Percentiles rank a stretch among this genome's conserved stretches.
Evolutionary conservation across 2,113 vertebrate genomes (phyloP).

Genomic region (Chaenocephalus aceratus): DNA sequence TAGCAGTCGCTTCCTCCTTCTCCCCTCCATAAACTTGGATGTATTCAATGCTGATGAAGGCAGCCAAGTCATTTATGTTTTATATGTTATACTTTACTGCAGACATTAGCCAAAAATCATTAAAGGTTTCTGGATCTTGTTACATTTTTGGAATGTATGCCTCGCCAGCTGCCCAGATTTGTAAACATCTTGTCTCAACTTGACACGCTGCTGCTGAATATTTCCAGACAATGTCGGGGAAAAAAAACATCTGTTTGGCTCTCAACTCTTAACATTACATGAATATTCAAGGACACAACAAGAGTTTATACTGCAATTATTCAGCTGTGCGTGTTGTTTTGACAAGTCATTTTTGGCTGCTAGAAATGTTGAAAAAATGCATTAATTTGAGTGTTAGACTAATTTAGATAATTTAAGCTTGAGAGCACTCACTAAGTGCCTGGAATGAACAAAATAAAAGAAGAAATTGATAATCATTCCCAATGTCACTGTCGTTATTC

Average conservation of each 20-base stretch:
- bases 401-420: slow-evolving; percentile 43
- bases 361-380: slow-evolving; percentile 54
- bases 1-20: slow-evolving; percentile 3
- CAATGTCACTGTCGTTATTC: slow-evolving; percentile 1
- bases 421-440: slow-evolving; percentile 8
- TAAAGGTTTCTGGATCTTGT: slow-evolving; percentile 53
- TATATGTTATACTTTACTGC: slow-evolving; percentile 52
- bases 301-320: slow-evolving; percentile 52
- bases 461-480: background rate
- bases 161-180: slow-evolving; percentile 50
- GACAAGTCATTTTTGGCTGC: slow-evolving; percentile 58
- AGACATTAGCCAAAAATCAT: slow-evolving; percentile 59
- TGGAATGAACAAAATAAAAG: background rate
- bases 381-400: slow-evolving; percentile 48
- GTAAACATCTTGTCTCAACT: slow-evolving; percentile 49
- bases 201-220: slow-evolving; percentile 35
- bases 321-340: slow-evolving; percentile 49
- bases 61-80: slow-evolving; percentile 20
- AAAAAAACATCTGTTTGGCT: slow-evolving; percentile 60
- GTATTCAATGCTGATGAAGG: slow-evolving; percentile 40
- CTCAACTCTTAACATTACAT: slow-evolving; percentile 44
- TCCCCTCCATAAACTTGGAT: slow-evolving; percentile 24
- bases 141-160: slow-evolving; percentile 39
- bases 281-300: slow-evolving; percentile 56
- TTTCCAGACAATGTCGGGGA: slow-evolving; percentile 42